Evolutionary conservation across 2,113 vertebrate genomes (phyloP), one percentile per base, ranked within the genome.

Genomic region (Elachura formosa): DNA sequence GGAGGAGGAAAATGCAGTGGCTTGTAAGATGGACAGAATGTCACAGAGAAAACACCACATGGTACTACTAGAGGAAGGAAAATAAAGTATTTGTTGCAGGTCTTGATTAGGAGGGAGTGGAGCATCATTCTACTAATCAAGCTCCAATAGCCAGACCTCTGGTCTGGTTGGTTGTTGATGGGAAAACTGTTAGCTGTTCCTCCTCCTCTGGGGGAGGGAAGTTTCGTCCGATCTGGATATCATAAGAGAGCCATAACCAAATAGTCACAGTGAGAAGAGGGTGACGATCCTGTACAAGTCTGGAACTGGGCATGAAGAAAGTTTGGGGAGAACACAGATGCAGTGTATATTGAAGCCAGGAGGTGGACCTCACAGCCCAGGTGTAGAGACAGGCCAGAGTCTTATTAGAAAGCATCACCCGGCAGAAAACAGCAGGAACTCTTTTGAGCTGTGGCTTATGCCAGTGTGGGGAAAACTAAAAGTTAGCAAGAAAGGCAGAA

Each of bases 331-430:
- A 92, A 80, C 59, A 61, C 29, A 83, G 26, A 77, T 17, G 31
- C 23, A 69, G 13, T 1, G 1, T 82, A 61, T 68, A 19, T 24
- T 68, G 48, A 61, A 93, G 67, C 75, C 75, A 46, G 56, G 62
- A 94, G 26, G 12, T 62, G 36, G 49, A 81, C 13, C 29, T 85
- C 67, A 61, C 5, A 19, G 6, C n/a, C 56, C 68, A 38, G 58
- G 9, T 73, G 56, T 54, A 72, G 52, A 75, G 31, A 67, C 77
- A 74, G 52, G 15, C 56, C 63, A 62, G 73, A 59, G 29, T 5
- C 1, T 72, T 91, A 41, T 71, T 91, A 91, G 93, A 96, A 96
- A 95, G 87, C 87, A 85, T 69, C 74, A 72, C 31, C 87, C 75
- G 58, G 51, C 82, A 67, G 75, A 67, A 72, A 52, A 69, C 43